Conservation (phyloP, 1,140 invertebrate genomes). For the Caenorhabditis remanei region DNA sequence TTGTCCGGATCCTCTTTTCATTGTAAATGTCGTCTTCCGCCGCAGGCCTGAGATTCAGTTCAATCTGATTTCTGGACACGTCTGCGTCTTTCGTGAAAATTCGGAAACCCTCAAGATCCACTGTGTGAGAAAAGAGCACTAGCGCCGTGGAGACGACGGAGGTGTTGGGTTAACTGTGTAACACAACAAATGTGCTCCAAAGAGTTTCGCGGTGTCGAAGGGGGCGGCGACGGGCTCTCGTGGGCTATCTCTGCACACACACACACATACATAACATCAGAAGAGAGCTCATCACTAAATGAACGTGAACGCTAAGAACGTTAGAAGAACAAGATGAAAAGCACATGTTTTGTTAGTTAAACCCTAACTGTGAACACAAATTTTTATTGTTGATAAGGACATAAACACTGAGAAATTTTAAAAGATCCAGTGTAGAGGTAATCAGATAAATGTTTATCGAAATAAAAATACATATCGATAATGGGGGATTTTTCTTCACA, state of each 20-base stretch:
- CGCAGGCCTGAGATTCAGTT: constrained; percentile 39
- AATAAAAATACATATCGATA: no score
- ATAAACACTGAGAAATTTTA: no score
- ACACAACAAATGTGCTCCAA: constrained; percentile 49
- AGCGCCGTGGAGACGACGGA: constrained; percentile 40
- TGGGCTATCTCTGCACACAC: constrained; percentile 44
- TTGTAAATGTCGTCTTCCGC: constrained; percentile 48
- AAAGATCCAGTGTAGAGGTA: neutral
- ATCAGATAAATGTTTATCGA: no score
- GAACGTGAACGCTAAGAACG: constrained; percentile 48
- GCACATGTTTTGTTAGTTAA: constrained; percentile 7
- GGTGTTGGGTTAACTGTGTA: constrained; percentile 54
- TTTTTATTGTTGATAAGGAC: neutral
- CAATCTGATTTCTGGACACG: constrained; percentile 53
- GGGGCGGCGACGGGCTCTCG: constrained; percentile 37
- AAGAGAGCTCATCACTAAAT: constrained; percentile 39
- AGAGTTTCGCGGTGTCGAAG: constrained; percentile 51
- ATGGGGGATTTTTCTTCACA: no score
- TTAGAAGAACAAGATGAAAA: constrained; percentile 4
- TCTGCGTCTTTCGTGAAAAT: constrained; percentile 40
- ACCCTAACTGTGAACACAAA: neutral
- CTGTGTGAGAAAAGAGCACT: neutral
- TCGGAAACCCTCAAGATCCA: neutral
- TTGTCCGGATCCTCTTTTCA: neutral
- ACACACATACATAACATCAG: neutral